Conservation (phyloP, 2,113 vertebrate genomes). For the Numida meleagris region DNA sequence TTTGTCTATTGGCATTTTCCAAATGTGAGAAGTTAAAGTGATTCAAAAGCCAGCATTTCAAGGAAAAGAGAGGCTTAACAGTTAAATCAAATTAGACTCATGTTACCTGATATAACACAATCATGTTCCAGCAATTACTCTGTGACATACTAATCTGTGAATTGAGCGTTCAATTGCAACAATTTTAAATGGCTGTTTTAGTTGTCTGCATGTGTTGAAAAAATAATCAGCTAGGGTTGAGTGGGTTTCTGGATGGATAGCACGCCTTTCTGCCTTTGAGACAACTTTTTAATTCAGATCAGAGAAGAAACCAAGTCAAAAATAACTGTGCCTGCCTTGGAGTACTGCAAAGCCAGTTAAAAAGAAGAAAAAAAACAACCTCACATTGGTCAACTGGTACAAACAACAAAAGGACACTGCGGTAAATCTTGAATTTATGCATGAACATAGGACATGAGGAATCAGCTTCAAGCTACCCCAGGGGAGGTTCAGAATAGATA, state of each 20-base stretch:
- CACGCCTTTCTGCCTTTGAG: neutral
- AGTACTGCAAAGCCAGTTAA: neutral
- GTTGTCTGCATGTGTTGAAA: neutral
- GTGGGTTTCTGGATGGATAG: neutral
- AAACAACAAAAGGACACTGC: neutral
- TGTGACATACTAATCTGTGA: constrained; percentile 19
- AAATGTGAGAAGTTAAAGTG: constrained; percentile 58
- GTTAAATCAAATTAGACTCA: constrained; percentile 29
- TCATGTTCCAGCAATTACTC: constrained; percentile 23
- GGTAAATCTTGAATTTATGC: neutral
- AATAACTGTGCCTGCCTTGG: neutral
- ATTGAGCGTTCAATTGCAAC: neutral
- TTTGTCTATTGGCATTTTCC: constrained; percentile 74
- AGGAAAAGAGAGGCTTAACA: neutral
- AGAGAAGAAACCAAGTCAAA: neutral
- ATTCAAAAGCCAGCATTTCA: constrained; percentile 37
- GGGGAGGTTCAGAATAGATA: neutral
- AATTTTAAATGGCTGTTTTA: neutral
- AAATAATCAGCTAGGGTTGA: neutral
- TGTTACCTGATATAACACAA: neutral
- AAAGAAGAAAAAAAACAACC: neutral
- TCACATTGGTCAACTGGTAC: neutral
- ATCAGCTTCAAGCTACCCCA: neutral
- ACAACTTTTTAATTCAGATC: neutral
- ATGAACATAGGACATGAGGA: neutral